These are phyloP conservation scores for Alloplasta piceator DNA, from an alignment of 2,888 invertebrate species.

Conservation along the genomic window DNA sequence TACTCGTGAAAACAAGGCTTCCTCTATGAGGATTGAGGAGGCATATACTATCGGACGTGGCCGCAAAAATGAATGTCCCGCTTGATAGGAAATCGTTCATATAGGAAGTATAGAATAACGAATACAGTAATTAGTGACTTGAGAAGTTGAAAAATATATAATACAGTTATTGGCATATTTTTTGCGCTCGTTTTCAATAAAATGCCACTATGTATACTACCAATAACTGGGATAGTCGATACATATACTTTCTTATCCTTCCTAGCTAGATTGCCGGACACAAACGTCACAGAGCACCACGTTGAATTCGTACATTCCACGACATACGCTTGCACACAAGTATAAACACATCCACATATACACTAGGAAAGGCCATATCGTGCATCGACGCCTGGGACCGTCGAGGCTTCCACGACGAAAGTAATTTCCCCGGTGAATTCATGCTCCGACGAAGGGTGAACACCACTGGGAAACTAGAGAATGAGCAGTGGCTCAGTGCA, in stretches of 20 bases:
- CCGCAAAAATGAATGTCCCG: too few species aligned
- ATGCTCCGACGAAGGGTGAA: conserved; percentile 59
- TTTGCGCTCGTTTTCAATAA: too few species aligned
- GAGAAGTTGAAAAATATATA: too few species aligned
- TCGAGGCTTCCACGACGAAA: conserved; percentile 58
- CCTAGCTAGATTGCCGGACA: conserved; percentile 35
- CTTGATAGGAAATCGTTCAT: too few species aligned
- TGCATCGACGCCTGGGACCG: conserved; percentile 48
- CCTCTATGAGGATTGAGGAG: too few species aligned
- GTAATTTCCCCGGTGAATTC: conserved; percentile 65
- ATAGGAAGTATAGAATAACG: too few species aligned
- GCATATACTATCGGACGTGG: too few species aligned
- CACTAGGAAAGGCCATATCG: conserved; percentile 2
- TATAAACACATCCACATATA: not conserved
- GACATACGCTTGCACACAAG: not conserved
- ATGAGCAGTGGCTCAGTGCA: conserved; percentile 43
- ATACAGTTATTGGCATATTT: too few species aligned
- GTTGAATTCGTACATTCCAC: conserved; percentile 31
- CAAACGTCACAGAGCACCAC: conserved; percentile 33
- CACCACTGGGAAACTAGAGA: conserved; percentile 50
- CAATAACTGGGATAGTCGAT: conserved; percentile 20
- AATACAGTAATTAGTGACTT: too few species aligned
- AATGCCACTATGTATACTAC: not conserved
- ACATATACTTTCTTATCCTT: conserved; percentile 10
- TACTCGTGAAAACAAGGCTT: too few species aligned